Evolutionary conservation across 2,888 invertebrate genomes (phyloP), one percentile per base, ranked within the genome.

Genomic region (Callyntrura sp.): DNA sequence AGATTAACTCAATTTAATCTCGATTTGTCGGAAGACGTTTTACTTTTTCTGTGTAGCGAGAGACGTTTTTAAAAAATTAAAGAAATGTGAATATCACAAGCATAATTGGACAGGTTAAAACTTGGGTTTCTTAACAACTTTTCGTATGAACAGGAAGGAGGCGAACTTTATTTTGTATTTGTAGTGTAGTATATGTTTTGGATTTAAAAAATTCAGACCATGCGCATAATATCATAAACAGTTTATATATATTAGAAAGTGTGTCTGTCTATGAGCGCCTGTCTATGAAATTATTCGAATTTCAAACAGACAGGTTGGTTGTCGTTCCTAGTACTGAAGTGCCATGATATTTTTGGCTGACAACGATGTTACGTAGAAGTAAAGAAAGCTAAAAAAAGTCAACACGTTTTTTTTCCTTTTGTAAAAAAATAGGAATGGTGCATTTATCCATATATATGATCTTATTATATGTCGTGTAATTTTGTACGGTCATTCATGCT

Each of bases 41-140:
- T 82, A 17, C 45, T 45, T 35, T 28, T 70, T 70, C 12, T 70
- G 1, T 28, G 9, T 20, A 60, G 81, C 55, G n/a, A 55, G 55
- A 12, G n/a, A 55, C 55, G 20, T 60, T 20, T 20, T 60, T 60
- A 6, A 5, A 20, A 5, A 60, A n/a, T n/a, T n/a, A 60, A 60
- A 6, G 1, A 60, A 20, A 68, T 68, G 68, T 68, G 28, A 28
- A 78, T 55, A 83, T 83, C 83, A 68, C 82, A 55, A 51, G 51
- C 51, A 83, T 68, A 83, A 83, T 83, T 83, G 82, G 83, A 68
- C 68, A 83, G 83, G 83, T 83, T 83, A 68, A 83, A 83, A 83
- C 83, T 68, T 82, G 48, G 62, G 48, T 43, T 78, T 48, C 48
- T 43, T 55, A n/a, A n/a, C 20, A 20, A n/a, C n/a, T 68, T 83